These are phyloP conservation scores for Aplochiton taeniatus DNA, from an alignment of 2,797 vertebrate species.

Conservation along the genomic window DNA sequence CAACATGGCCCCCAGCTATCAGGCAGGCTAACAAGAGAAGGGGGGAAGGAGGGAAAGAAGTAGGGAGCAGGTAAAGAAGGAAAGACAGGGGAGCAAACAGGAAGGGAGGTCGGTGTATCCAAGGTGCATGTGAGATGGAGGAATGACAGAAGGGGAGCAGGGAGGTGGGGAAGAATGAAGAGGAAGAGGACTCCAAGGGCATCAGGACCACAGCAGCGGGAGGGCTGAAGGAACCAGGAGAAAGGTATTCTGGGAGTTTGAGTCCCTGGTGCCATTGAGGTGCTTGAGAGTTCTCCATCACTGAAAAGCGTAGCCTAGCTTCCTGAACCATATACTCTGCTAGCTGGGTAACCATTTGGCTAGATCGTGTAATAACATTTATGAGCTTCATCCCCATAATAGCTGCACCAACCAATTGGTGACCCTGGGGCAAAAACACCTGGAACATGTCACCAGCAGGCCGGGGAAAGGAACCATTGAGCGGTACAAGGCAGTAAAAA, in stretches of 20 bases:
- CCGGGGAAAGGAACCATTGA: not conserved
- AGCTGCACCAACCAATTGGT: constrained; percentile 20
- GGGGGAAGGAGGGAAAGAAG: constrained; percentile 60
- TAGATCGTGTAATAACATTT: constrained; percentile 1
- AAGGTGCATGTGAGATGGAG: constrained; percentile 31
- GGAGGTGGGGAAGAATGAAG: not conserved
- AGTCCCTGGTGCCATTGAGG: constrained; percentile 36
- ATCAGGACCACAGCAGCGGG: constrained; percentile 44
- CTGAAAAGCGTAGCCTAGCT: constrained; percentile 39
- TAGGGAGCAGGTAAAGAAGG: constrained; percentile 29
- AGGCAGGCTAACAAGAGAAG: constrained; percentile 79
- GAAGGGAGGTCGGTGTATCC: constrained; percentile 45
- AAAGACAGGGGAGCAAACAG: constrained; percentile 24
- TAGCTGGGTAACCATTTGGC: constrained; percentile 29
- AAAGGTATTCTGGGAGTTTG: constrained; percentile 54
- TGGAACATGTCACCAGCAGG: constrained; percentile 4
- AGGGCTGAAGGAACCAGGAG: constrained; percentile 33
- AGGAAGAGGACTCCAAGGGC: constrained; percentile 13
- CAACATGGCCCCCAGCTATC: constrained; percentile 82
- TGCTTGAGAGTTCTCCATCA: constrained; percentile 30
- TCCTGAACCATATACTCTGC: not conserved
- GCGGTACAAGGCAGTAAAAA: constrained; percentile 9
- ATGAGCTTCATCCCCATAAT: not conserved
- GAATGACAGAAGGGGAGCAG: constrained; percentile 39
- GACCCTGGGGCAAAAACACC: constrained; percentile 7